phyloP scores from a whole-genome alignment of 2,888 invertebrate genomes.

The Philopedon plagiatum region DNA sequence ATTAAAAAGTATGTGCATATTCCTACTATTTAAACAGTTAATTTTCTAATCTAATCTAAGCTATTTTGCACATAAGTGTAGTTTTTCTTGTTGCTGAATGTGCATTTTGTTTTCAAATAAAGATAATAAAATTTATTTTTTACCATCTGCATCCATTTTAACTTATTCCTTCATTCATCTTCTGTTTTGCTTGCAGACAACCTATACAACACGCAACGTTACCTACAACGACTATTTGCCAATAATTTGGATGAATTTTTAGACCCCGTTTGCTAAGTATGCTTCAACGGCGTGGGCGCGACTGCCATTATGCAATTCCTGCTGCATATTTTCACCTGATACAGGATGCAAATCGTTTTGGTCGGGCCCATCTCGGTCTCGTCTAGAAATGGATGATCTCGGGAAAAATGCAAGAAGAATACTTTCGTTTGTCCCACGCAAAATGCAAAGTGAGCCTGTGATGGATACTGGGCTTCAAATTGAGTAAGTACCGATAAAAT shows the following conservation, averaged over 20 bases:
- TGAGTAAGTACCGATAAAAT: background rate
- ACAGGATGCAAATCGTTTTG: constrained; percentile 43
- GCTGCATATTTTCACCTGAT: constrained; percentile 50
- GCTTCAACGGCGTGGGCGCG: constrained; percentile 31
- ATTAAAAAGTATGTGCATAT: too few species aligned
- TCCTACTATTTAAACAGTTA: too few species aligned
- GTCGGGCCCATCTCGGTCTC: constrained; percentile 39
- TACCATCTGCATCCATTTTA: background rate
- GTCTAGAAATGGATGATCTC: constrained; percentile 48
- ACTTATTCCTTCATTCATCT: background rate
- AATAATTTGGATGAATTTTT: constrained; percentile 19
- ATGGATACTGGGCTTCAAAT: constrained; percentile 22
- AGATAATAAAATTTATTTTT: background rate
- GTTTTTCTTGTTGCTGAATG: too few species aligned
- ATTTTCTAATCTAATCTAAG: too few species aligned
- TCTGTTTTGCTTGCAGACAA: background rate
- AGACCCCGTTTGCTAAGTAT: constrained; percentile 11
- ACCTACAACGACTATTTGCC: background rate
- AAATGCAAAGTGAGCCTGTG: constrained; percentile 18
- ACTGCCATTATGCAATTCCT: constrained; percentile 42
- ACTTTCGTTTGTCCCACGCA: constrained; percentile 44
- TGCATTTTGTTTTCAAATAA: background rate
- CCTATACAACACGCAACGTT: background rate
- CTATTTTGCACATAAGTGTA: too few species aligned
- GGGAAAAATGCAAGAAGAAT: constrained; percentile 35